Evolutionary conservation across 64 coral and sea anemone species (phyloP), one percentile per base, ranked within the genome.

Genomic region (Astreopora myriophthalma): DNA sequence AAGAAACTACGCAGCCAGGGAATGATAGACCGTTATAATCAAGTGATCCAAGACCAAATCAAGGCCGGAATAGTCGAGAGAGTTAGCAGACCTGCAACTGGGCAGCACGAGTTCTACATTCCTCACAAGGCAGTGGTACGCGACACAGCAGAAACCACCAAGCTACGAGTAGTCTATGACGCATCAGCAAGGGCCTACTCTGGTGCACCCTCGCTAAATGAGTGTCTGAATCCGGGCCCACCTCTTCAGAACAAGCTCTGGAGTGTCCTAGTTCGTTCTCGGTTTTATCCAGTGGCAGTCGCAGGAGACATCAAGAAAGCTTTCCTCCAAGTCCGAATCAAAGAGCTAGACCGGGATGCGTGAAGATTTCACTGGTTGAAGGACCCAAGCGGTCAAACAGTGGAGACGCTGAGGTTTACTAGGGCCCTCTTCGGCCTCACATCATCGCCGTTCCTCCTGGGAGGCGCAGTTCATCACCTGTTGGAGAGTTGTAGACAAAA

Each of bases 381-480:
- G 28, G 40, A 77, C 51, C 40, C 29, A 24, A 77, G 51, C 74
- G 51, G 74, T 4, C 40, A 49, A 24, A 77, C 74, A 49, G 74
- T 51, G 51, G 73, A 76, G 48, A n/a, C 38, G 27, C 40, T 49
- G 7, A 77, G 74, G 42, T 76, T 92, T 10, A 92, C 80, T 14
- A 70, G 71, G 22, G 90, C 90, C 44, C 66, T 92, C 4, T 92
- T 92, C 52, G 80, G 90, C 36, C 46, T 92, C 32, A 92, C 84
- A 64, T 66, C 36, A 17, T 92, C 70, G 34, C 90, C 80, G 13
- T 86, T 92, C 58, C 58, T 86, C 19, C 46, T 86, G 49, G 70
- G 37, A 85, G 84, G 71, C 24, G 19, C 85, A 65, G n/a, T n/a
- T n/a, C 79, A 92, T 51, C 80, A 86, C 30, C 91, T 86, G 25